Conservation (phyloP, 2,113 vertebrate genomes). For the Callipepla californica region DNA sequence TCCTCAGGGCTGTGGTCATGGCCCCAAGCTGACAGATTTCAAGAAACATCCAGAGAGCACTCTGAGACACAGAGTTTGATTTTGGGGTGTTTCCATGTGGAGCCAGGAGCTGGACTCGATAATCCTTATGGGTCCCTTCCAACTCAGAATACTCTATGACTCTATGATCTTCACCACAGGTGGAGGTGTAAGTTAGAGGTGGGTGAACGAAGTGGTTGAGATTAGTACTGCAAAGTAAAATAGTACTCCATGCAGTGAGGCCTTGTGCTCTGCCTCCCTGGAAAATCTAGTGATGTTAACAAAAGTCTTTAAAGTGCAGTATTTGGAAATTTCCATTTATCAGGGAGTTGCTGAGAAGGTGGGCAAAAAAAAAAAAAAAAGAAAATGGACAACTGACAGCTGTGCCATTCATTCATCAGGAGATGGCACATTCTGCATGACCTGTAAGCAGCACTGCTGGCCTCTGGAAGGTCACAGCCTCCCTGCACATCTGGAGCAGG, state of each 20-base stretch:
- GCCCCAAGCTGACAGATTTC: too few relatives aligned
- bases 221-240: neutral
- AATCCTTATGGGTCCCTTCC: too few relatives aligned
- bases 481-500: rapidly evolving
- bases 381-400: neutral
- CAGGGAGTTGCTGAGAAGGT: neutral
- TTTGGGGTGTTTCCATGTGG: too few relatives aligned
- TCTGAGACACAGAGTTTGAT: too few relatives aligned
- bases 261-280: neutral
- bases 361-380: neutral
- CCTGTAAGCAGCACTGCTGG: neutral
- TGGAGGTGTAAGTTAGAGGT: neutral
- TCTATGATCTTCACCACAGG: neutral
- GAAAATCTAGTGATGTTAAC: neutral
- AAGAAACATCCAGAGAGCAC: too few relatives aligned
- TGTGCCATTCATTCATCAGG: neutral
- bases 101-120: too few relatives aligned
- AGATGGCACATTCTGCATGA: rapidly evolving
- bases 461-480: rapidly evolving
- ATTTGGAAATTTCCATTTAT: neutral
- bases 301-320: rapidly evolving
- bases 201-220: neutral
- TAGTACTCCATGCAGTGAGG: rapidly evolving
- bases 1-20: too few relatives aligned
- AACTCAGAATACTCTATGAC: too few relatives aligned